phyloP scores from a whole-genome alignment of 1,140 invertebrate species.

The Diorhabda carinulata region DNA sequence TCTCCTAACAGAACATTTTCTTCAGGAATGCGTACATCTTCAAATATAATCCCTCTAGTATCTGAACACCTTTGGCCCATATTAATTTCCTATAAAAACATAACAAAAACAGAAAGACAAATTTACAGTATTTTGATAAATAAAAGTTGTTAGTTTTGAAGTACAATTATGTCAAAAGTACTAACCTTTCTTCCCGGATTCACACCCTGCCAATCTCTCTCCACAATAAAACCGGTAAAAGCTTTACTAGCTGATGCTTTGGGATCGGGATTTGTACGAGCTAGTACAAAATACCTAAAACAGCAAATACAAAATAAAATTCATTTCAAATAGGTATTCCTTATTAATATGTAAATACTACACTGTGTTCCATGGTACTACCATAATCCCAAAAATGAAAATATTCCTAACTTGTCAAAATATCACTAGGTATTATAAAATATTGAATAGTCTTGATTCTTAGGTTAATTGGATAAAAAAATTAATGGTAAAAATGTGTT shows the following conservation, averaged over 20 bases:
- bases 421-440: slow-evolving; percentile 43
- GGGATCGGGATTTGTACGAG: slow-evolving; percentile 88
- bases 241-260: slow-evolving; percentile 76
- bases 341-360: too few relatives aligned
- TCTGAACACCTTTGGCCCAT: slow-evolving; percentile 94
- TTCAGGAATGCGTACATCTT: slow-evolving; percentile 90
- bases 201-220: slow-evolving; percentile 79
- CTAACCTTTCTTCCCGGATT: slow-evolving; percentile 83
- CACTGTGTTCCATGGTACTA: too few relatives aligned
- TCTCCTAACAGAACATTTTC: slow-evolving; percentile 85
- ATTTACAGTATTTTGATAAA: background rate
- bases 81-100: slow-evolving; percentile 28
- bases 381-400: background rate
- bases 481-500: slow-evolving; percentile 7
- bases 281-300: slow-evolving; percentile 85
- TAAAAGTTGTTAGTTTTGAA: too few relatives aligned
- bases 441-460: too few relatives aligned
- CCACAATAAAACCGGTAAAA: slow-evolving; percentile 95
- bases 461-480: too few relatives aligned
- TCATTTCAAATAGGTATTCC: too few relatives aligned
- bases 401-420: background rate
- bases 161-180: background rate
- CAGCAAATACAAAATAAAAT: background rate
- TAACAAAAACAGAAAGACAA: background rate
- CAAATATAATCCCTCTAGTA: slow-evolving; percentile 92